These are phyloP conservation scores for Spea multiplicata DNA, from an alignment of 2,113 vertebrate species.

Conservation along the genomic window DNA sequence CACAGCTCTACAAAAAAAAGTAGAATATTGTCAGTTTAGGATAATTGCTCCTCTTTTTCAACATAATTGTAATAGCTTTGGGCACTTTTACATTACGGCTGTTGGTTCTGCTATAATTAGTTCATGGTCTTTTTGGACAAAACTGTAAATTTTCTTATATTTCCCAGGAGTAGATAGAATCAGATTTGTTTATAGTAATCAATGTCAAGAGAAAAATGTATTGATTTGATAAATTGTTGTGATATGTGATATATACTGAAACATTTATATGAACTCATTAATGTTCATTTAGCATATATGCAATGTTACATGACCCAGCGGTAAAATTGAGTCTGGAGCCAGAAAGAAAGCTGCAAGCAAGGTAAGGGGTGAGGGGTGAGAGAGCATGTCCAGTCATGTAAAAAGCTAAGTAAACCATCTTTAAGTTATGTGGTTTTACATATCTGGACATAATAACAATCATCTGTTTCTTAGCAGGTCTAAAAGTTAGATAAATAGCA, in stretches of 20 bases:
- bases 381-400: too few relatives aligned
- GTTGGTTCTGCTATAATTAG: slow-evolving; percentile 21
- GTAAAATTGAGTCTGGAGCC: too few relatives aligned
- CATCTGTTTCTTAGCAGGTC: too few relatives aligned
- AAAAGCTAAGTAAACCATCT: too few relatives aligned
- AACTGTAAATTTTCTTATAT: slow-evolving; percentile 8
- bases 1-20: slow-evolving; percentile 2
- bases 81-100: slow-evolving; percentile 21
- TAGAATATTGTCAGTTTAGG: slow-evolving; percentile 13
- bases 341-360: too few relatives aligned
- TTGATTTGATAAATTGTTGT: slow-evolving; percentile 14
- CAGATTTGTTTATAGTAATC: slow-evolving; percentile 10
- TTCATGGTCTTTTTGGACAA: slow-evolving; percentile 14
- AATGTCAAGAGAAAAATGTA: not conserved
- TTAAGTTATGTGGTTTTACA: too few relatives aligned
- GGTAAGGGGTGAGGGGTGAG: too few relatives aligned
- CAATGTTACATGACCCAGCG: too few relatives aligned
- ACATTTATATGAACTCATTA: too few relatives aligned
- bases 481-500: too few relatives aligned
- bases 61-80: slow-evolving; percentile 30
- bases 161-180: not conserved
- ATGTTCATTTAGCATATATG: too few relatives aligned
- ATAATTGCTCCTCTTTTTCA: slow-evolving; percentile 5
- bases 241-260: not conserved
- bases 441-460: too few relatives aligned